Conservation (phyloP, 1,140 invertebrate genomes). For the Anoplolepis gracilipes region DNA sequence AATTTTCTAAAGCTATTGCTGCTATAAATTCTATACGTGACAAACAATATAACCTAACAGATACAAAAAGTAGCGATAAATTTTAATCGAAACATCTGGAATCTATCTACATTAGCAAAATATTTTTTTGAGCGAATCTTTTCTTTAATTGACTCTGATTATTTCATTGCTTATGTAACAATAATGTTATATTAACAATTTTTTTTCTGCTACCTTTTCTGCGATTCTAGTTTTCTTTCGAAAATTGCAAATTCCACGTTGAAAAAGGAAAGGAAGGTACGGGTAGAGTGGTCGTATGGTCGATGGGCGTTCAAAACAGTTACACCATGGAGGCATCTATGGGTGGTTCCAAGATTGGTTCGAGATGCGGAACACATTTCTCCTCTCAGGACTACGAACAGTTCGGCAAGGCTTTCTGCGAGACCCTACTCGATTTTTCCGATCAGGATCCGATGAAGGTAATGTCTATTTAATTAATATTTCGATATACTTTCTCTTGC, state of each 20-base stretch:
- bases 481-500: not conserved
- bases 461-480: not conserved
- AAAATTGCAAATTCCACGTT: conserved; percentile 97
- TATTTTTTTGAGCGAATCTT: too few species aligned
- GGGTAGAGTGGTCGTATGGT: conserved; percentile 96
- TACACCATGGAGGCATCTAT: conserved; percentile 98
- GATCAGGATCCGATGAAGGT: conserved; percentile 95
- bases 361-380: conserved; percentile 95
- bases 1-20: too few species aligned
- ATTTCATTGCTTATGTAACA: not conserved
- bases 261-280: conserved; percentile 97
- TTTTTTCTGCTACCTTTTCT: not conserved
- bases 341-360: conserved; percentile 93
- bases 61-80: too few species aligned
- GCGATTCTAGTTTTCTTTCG: conserved; percentile 94
- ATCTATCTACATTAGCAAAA: too few species aligned
- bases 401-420: conserved; percentile 95
- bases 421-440: conserved; percentile 96
- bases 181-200: not conserved
- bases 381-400: conserved; percentile 92
- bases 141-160: not conserved
- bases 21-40: too few species aligned
- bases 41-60: too few species aligned
- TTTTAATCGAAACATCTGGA: too few species aligned
- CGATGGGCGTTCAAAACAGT: conserved; percentile 96